Conservation (phyloP, 2,113 vertebrate species). For the Tiliqua scincoides region DNA sequence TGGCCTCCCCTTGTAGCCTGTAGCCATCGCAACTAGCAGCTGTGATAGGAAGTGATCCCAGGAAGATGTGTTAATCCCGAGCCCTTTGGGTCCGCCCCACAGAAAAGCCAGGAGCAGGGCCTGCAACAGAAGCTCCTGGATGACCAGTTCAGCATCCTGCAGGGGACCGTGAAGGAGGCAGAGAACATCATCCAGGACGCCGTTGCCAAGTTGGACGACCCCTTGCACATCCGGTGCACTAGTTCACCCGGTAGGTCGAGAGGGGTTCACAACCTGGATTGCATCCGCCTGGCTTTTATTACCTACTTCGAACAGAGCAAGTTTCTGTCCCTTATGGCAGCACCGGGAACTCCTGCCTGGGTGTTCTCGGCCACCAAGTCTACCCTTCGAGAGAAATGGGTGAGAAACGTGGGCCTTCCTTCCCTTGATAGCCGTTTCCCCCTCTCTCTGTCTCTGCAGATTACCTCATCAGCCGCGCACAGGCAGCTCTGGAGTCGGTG, state of each 20-base stretch:
- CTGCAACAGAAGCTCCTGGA: slow-evolving; percentile 89
- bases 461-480: slow-evolving; percentile 90
- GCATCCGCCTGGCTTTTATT: too few species aligned
- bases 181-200: slow-evolving; percentile 89
- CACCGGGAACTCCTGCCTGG: too few species aligned
- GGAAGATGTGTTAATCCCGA: fast-evolving
- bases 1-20: too few species aligned
- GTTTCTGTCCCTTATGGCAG: too few species aligned
- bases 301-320: too few species aligned
- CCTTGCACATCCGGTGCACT: slow-evolving; percentile 92
- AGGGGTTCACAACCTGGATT: too few species aligned
- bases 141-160: slow-evolving; percentile 88
- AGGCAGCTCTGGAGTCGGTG: slow-evolving; percentile 84
- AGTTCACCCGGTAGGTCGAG: slow-evolving; percentile 89
- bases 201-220: slow-evolving; percentile 88
- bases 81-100: background rate
- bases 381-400: too few species aligned
- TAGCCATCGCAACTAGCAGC: too few species aligned
- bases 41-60: too few species aligned
- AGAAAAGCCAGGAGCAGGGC: slow-evolving; percentile 84
- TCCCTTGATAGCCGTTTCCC: too few species aligned
- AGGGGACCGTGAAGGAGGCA: slow-evolving; percentile 83
- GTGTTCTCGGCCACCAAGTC: too few species aligned
- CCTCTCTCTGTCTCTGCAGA: slow-evolving; percentile 70
- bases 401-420: too few species aligned